Percentiles rank a stretch among this genome's conserved stretches.
Evolutionary conservation across 2,797 vertebrate genomes (phyloP).

Genomic region (Argyrosomus regius): DNA sequence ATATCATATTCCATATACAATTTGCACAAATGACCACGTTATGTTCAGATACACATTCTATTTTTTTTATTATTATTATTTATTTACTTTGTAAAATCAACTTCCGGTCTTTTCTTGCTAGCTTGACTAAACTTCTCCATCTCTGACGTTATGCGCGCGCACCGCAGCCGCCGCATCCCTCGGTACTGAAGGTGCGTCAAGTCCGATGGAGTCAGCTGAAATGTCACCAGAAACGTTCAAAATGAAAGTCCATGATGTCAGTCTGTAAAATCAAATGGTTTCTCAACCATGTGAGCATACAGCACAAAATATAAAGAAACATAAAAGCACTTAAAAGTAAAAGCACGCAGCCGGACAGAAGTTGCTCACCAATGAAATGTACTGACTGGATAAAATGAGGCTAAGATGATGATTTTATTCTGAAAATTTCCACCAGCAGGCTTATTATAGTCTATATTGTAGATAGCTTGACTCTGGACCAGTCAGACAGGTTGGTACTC

Average conservation of each 20-base stretch:
- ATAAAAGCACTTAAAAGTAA: background rate
- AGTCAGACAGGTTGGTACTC: conserved; percentile 37
- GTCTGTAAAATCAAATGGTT: rapidly evolving
- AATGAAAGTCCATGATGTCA: conserved; percentile 10
- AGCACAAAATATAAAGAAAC: background rate
- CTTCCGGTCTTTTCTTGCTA: conserved; percentile 13
- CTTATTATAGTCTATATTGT: background rate
- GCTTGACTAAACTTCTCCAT: conserved; percentile 5
- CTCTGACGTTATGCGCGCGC: conserved; percentile 76
- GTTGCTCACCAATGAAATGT: background rate
- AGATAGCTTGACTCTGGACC: conserved; percentile 22
- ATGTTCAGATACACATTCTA: rapidly evolving
- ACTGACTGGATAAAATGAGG: too few relatives aligned
- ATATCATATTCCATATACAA: too few relatives aligned
- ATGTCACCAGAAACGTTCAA: background rate
- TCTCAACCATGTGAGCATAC: background rate
- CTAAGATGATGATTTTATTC: conserved; percentile 43
- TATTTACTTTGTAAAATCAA: conserved; percentile 37
- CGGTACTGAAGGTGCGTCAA: conserved; percentile 44
- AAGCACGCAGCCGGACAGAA: background rate
- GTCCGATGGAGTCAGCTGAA: background rate
- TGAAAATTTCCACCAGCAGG: conserved; percentile 6
- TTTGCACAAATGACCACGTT: rapidly evolving
- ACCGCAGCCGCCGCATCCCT: conserved; percentile 59
- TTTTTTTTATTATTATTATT: conserved; percentile 10